Percentiles rank a stretch among this genome's conserved stretches.
phyloP scores from a whole-genome alignment of 2,888 invertebrate species.

The Stenichneumon culpator region DNA sequence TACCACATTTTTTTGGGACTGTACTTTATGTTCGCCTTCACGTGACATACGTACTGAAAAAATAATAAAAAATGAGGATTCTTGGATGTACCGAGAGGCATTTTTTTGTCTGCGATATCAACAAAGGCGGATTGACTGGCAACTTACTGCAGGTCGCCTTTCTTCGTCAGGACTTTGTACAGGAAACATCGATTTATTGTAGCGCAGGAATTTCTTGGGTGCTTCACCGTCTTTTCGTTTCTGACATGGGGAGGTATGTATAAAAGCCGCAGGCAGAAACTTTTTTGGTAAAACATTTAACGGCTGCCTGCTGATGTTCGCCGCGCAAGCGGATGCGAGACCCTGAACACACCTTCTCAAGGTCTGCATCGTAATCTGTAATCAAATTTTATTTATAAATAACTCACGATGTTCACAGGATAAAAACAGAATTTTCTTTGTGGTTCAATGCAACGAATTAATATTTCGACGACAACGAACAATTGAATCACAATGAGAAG shows the following conservation, averaged over 20 bases:
- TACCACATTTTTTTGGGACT: conserved; percentile 98
- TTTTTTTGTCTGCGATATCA: background rate
- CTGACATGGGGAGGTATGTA: conserved; percentile 70
- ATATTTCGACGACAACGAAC: background rate
- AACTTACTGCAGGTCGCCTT: conserved; percentile 93
- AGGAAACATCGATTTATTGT: conserved; percentile 93
- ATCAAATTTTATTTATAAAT: background rate
- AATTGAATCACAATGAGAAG: background rate
- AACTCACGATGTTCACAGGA: no score
- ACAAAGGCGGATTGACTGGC: conserved; percentile 7
- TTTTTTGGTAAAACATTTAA: conserved; percentile 44
- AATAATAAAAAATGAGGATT: conserved; percentile 31
- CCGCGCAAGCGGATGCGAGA: conserved; percentile 44
- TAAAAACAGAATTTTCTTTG: background rate
- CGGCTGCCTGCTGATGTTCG: conserved; percentile 24
- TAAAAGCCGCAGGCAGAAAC: conserved; percentile 37
- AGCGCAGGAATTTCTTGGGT: conserved; percentile 88
- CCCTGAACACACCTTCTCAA: conserved; percentile 61
- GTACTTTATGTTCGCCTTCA: conserved; percentile 94
- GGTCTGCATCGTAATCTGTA: conserved; percentile 68
- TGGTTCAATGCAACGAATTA: background rate
- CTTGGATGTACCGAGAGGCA: conserved; percentile 20
- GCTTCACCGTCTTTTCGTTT: conserved; percentile 61
- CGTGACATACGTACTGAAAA: conserved; percentile 94
- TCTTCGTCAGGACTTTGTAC: conserved; percentile 91